Percentiles rank a stretch among this genome's conserved stretches.
phyloP scores from a whole-genome alignment of 2,888 invertebrate genomes.

The Spilosoma lubricipeda region DNA sequence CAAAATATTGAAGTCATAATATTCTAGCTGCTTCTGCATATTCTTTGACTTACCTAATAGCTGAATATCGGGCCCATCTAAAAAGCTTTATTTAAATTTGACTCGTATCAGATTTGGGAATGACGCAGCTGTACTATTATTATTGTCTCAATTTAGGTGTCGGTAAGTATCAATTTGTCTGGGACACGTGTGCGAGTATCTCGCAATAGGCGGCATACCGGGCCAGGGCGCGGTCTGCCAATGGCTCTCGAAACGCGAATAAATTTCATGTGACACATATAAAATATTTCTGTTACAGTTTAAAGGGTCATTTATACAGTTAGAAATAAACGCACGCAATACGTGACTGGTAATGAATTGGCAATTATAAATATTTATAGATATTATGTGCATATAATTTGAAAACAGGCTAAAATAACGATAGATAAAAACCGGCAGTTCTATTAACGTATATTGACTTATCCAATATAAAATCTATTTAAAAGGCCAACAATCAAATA shows the following conservation, averaged over 20 bases:
- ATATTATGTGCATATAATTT: background rate
- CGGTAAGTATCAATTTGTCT: conserved; percentile 57
- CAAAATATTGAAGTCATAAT: background rate
- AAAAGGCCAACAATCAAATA: background rate
- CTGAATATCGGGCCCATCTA: background rate
- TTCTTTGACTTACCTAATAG: background rate
- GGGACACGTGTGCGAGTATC: conserved; percentile 71
- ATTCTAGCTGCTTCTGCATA: background rate
- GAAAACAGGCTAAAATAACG: background rate
- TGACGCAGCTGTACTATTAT: conserved; percentile 47
- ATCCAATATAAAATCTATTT: background rate
- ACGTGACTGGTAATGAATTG: background rate
- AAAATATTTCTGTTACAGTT: conserved; percentile 44
- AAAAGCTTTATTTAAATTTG: conserved; percentile 8
- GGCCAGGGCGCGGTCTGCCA: conserved; percentile 74
- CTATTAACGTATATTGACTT: background rate
- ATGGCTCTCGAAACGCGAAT: conserved; percentile 67
- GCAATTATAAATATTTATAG: background rate
- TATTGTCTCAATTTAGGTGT: conserved; percentile 48
- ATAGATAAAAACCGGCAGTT: background rate
- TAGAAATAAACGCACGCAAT: conserved; percentile 3
- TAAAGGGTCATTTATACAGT: conserved; percentile 30
- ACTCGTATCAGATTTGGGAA: conserved; percentile 19
- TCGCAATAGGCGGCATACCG: conserved; percentile 76
- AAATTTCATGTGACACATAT: conserved; percentile 59